Base-by-base conservation (phyloP, 2,888 invertebrate species). In the Allophyes oxyacanthae region DNA sequence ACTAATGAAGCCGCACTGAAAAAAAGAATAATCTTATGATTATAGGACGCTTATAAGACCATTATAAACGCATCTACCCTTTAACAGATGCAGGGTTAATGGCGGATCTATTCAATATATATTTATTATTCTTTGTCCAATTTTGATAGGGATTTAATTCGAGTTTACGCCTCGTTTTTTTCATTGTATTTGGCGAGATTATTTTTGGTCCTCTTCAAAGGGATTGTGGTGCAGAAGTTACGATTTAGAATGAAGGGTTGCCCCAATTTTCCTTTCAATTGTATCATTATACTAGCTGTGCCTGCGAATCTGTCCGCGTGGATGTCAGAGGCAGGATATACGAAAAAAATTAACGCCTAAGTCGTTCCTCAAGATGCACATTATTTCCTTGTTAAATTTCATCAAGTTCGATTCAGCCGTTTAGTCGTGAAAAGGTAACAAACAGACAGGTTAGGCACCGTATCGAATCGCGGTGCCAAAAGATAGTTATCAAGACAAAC, bases 21-120 rank as follows among this genome's bases (percentile, higher is more conserved):
- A 94, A 93, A 94, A 93, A 81, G 88, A 89, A 78, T 89, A 91
- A 92, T 91, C 90, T 84, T 76, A 81, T 91, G 91, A 92, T 93
- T 92, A 91, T 89, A 85, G 87, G 82, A 87, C 77, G 79, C 72
- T 79, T 92, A 92, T 88, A 92, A 90, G 79, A 79, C 85, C 88
- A 93, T 93, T 93, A 93, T 88, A 90, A 90, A 91, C 80, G 64
- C 87, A 92, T 93, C 89, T 91, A 90, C 85, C 87, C 89, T 82
- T 87, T 85, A 84, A 83, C 89, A 87, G 86, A 85, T 88, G 89
- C 73, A 49, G 65, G 61, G 61, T 82, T 81, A 78, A 69, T 59
- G 70, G 79, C 82, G 82, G 71, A 78, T 81, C 82, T 84, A 84
- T 87, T 83, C 81, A 81, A 78, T 68, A 46, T 34, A 46, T 52